phyloP scores from a whole-genome alignment of 1,140 invertebrate species.

The Cecropterus lyciades region DNA sequence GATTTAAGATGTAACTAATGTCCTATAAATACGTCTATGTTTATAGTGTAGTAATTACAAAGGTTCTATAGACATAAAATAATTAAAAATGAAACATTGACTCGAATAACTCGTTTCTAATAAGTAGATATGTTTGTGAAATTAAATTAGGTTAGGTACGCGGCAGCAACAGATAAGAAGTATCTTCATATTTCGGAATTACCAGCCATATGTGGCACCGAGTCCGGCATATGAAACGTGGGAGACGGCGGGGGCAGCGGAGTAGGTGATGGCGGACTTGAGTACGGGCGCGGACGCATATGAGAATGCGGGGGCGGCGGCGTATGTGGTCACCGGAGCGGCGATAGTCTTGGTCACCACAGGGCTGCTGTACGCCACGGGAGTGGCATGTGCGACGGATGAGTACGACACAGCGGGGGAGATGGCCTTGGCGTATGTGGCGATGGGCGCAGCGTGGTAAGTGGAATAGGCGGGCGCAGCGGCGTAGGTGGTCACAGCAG shows the following conservation, averaged over 20 bases:
- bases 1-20: too few relatives aligned
- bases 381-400: constrained; percentile 37
- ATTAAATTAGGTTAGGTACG: too few relatives aligned
- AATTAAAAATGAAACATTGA: too few relatives aligned
- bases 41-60: too few relatives aligned
- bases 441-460: too few relatives aligned
- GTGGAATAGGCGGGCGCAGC: constrained; percentile 20
- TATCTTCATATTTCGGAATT: constrained; percentile 6
- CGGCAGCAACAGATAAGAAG: too few relatives aligned
- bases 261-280: constrained; percentile 42
- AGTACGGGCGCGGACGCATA: constrained; percentile 37
- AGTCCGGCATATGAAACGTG: constrained; percentile 55
- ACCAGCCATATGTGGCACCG: constrained; percentile 54
- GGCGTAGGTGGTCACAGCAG: neutral
- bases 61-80: too few relatives aligned
- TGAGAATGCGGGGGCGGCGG: too few relatives aligned
- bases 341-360: neutral
- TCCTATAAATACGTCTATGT: too few relatives aligned
- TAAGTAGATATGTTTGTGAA: too few relatives aligned
- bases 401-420: constrained; percentile 13
- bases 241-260: constrained; percentile 55
- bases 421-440: constrained; percentile 21
- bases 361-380: neutral
- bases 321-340: neutral
- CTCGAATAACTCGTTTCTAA: too few relatives aligned